Conservation (phyloP, 1,140 invertebrate species). For the Calliphora vicina region DNA sequence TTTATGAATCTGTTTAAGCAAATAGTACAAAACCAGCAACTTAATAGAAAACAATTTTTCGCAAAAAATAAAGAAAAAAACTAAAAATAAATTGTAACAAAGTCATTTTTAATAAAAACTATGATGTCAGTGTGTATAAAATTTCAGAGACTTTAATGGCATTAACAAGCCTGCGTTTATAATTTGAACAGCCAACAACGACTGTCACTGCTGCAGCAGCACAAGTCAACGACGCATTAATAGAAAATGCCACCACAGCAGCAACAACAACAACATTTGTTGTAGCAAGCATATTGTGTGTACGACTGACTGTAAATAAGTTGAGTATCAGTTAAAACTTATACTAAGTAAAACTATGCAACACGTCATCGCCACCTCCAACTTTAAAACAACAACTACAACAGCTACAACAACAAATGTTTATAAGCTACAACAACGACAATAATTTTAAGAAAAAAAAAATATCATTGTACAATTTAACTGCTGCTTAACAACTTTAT, state of each 20-base stretch:
- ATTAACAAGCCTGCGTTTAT: neutral
- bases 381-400: neutral
- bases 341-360: conserved; percentile 17
- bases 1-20: conserved; percentile 6
- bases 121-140: conserved; percentile 29
- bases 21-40: neutral
- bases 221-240: neutral
- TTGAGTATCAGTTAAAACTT: neutral
- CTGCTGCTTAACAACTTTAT: conserved; percentile 21
- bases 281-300: neutral
- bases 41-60: neutral
- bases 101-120: conserved; percentile 26
- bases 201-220: neutral
- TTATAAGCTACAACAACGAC: too few species aligned
- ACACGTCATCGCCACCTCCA: conserved; percentile 32
- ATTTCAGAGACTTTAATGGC: neutral
- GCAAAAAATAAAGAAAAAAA: neutral
- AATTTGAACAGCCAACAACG: neutral
- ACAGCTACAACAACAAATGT: neutral
- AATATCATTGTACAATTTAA: neutral
- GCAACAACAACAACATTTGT: neutral
- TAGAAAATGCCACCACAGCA: neutral
- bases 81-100: conserved; percentile 14
- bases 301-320: neutral
- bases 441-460: neutral